A percentile compares a stretch with the other conserved stretches of the same genome.
Evolutionary conservation across 2,888 invertebrate species (phyloP).

Genomic region (Antheraea yamamai): DNA sequence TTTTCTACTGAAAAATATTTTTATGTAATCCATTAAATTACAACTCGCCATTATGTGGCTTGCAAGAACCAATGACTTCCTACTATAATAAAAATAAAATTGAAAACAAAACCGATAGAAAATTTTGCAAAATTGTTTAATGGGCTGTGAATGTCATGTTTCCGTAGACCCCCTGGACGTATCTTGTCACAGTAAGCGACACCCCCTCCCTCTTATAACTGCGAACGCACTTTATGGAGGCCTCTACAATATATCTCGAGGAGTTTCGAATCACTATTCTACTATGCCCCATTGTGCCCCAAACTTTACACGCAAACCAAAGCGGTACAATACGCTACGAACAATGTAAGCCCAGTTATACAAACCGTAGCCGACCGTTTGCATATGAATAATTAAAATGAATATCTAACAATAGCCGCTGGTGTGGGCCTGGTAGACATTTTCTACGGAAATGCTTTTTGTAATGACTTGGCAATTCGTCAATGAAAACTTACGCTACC

Average conservation of each 20-base stretch:
- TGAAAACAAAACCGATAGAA: too few relatives aligned
- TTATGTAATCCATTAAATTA: too few relatives aligned
- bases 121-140: too few relatives aligned
- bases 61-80: too few relatives aligned
- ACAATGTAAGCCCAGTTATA: constrained; percentile 30
- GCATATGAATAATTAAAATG: constrained; percentile 50
- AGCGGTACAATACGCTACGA: constrained; percentile 20
- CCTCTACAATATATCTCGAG: not conserved
- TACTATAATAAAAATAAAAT: too few relatives aligned
- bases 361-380: constrained; percentile 35
- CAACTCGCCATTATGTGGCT: too few relatives aligned
- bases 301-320: constrained; percentile 25
- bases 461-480: constrained; percentile 8
- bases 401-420: constrained; percentile 9
- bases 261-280: not conserved
- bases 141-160: too few relatives aligned
- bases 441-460: not conserved
- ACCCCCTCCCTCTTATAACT: too few relatives aligned
- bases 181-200: too few relatives aligned
- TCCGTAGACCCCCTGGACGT: too few relatives aligned
- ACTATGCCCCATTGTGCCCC: not conserved
- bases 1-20: too few relatives aligned
- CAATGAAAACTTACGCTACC: not conserved
- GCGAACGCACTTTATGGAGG: too few relatives aligned
- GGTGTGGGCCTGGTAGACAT: not conserved